phyloP scores from a whole-genome alignment of 2,113 vertebrate species.

The Mustela nigripes region DNA sequence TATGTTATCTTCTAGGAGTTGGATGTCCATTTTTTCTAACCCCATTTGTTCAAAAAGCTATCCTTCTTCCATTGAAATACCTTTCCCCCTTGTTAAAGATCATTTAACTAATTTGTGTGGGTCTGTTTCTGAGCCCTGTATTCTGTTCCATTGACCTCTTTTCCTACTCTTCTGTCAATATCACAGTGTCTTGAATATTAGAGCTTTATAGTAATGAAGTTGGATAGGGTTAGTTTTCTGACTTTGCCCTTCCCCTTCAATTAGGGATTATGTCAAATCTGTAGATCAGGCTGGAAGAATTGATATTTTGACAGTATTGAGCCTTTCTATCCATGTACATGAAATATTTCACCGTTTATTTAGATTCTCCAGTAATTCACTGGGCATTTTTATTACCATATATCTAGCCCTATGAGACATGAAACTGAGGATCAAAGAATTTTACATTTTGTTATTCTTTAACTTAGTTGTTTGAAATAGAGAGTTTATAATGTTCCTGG shows the following conservation, averaged over 20 bases:
- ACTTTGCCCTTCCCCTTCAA: slow-evolving; percentile 30
- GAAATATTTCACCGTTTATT: slow-evolving; percentile 12
- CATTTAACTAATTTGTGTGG: not conserved
- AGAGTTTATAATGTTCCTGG: slow-evolving; percentile 45
- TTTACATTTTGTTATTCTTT: slow-evolving; percentile 73
- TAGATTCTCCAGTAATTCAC: slow-evolving; percentile 13
- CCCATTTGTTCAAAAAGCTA: slow-evolving; percentile 14
- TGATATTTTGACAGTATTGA: not conserved
- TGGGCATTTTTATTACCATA: not conserved
- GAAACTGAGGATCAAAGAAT: slow-evolving; percentile 22
- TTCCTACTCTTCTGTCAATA: not conserved
- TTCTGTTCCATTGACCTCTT: not conserved
- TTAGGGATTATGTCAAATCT: not conserved
- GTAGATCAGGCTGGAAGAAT: not conserved
- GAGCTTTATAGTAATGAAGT: not conserved
- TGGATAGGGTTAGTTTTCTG: not conserved
- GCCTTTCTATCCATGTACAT: not conserved
- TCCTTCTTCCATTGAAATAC: slow-evolving; percentile 7
- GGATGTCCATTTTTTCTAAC: not conserved
- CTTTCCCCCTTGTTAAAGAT: slow-evolving; percentile 16
- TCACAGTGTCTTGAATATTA: slow-evolving; percentile 14
- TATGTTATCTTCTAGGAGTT: slow-evolving; percentile 34
- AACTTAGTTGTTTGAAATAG: slow-evolving; percentile 63
- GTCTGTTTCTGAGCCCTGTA: not conserved
- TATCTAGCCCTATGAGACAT: not conserved